These are phyloP conservation scores for Steinernema khuongi DNA, from an alignment of 1,140 invertebrate species.

Conservation along the genomic window DNA sequence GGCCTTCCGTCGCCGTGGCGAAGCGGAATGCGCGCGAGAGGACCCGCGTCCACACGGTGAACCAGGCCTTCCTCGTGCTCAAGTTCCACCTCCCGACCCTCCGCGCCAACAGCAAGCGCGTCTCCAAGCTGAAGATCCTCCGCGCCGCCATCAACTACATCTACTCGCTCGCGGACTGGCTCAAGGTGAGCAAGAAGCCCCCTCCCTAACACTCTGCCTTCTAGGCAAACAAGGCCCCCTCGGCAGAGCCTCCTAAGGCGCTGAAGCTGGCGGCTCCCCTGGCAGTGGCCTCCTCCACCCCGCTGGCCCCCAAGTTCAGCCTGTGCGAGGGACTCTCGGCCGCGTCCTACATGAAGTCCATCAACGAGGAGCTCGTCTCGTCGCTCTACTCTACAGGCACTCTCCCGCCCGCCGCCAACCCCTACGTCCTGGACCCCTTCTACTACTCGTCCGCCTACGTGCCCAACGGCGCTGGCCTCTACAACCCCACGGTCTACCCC, in stretches of 20 bases:
- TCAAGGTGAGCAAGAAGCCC: neutral
- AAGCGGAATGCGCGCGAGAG: constrained; percentile 50
- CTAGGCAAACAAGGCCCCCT: neutral
- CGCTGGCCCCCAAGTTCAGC: neutral
- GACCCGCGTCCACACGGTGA: constrained; percentile 48
- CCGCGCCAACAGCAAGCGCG: constrained; percentile 40
- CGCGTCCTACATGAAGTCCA: neutral
- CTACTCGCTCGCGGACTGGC: constrained; percentile 27
- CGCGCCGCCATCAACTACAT: constrained; percentile 52
- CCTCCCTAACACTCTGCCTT: neutral
- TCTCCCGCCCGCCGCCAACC: neutral
- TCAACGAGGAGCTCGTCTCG: neutral
- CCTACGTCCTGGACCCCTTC: neutral
- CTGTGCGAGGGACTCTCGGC: neutral
- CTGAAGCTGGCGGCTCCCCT: neutral
- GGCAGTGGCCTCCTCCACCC: neutral
- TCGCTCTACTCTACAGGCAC: neutral
- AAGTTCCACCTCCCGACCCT: constrained; percentile 43
- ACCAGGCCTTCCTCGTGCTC: constrained; percentile 49
- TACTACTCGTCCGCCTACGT: constrained; percentile 7
- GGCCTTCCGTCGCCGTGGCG: constrained; percentile 31
- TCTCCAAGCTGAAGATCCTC: constrained; percentile 52
- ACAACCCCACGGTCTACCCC: neutral
- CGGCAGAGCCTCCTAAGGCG: neutral
- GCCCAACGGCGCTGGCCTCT: neutral